Conservation (phyloP, 2,113 vertebrate species). For the Seriola dumerili region DNA sequence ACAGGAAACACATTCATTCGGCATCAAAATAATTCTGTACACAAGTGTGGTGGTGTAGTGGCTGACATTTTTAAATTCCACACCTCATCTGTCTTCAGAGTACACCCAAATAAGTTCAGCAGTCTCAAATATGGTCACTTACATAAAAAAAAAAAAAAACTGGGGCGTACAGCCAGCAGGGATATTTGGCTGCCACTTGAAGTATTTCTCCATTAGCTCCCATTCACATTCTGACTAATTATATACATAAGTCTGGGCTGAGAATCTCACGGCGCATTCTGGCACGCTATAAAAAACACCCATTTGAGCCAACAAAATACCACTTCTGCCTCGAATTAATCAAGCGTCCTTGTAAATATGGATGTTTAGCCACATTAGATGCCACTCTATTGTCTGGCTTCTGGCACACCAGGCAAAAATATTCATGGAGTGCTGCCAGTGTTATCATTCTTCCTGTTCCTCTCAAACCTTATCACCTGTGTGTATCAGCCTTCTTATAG, state of each 20-base stretch:
- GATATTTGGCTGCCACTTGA: conserved; percentile 24
- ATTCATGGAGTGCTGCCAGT: neutral
- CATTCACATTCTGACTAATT: conserved; percentile 49
- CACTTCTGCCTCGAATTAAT: conserved; percentile 21
- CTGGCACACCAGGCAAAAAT: neutral
- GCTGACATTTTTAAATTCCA: neutral
- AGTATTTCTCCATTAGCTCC: conserved; percentile 38
- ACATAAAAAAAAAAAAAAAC: neutral
- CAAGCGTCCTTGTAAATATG: conserved; percentile 27
- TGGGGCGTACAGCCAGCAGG: conserved; percentile 20
- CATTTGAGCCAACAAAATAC: conserved; percentile 5
- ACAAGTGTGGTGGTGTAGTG: neutral
- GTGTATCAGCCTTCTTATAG: conserved; percentile 23
- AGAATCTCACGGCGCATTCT: conserved; percentile 6
- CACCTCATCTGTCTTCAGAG: neutral
- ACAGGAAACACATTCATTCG: neutral
- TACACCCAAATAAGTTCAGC: neutral
- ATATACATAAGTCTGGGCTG: conserved; percentile 19
- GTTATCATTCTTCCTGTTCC: neutral
- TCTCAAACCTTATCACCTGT: conserved; percentile 35
- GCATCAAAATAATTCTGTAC: neutral
- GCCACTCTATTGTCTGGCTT: neutral
- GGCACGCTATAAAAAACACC: conserved; percentile 10
- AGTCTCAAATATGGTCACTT: neutral
- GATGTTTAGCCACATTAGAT: conserved; percentile 32